Base-by-base conservation (phyloP, 2,113 vertebrate genomes). In the Siniperca chuatsi region DNA sequence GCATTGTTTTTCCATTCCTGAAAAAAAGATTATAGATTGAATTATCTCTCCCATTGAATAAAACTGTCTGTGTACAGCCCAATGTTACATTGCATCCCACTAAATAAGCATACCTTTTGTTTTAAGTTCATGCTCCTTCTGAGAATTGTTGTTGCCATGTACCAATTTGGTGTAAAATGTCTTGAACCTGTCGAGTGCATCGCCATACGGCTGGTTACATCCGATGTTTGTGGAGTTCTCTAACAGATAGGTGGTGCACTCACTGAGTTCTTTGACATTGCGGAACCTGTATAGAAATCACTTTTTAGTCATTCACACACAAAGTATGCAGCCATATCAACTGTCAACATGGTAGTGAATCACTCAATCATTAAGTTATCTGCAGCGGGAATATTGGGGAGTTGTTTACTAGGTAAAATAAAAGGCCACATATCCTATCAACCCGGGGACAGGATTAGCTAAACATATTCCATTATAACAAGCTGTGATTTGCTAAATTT, bases 171-270 rank as follows among this genome's bases (percentile, higher is more conserved):
- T 92, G 15, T 79, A 1, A 86, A 93, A 92, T 0, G 8, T 1
- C 0, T 0, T 0, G 58, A 94, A 95, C 76, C 87, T 87, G 1
- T 64, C 2, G 0, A 0, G 0, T 1, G 0, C 0, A 0, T 2
- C 0, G 0, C 0, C 1, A 33, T 46, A 91, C 40, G 87, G 82
- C 10, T 57, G 86, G 1, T 50, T 65, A 16, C 94, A 95, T 75
- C 93, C 94, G 13, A 18, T 85, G 10, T 16, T 83, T 8, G 3
- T 25, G 13, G 29, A 25, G 6, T 86, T 85, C 52, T 89, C 67
- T 23, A 37, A 58, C 75, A 93, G 21, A 52, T 95, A 94, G 10
- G 5, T 48, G 33, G 44, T 6, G 62, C 94, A 95, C n/a, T 68
- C 50, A 1, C 0, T 58, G 8, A 8, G 1, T 2, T 20, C 0